phyloP scores from a whole-genome alignment of 2,113 vertebrate species.

The Pipra filicauda region DNA sequence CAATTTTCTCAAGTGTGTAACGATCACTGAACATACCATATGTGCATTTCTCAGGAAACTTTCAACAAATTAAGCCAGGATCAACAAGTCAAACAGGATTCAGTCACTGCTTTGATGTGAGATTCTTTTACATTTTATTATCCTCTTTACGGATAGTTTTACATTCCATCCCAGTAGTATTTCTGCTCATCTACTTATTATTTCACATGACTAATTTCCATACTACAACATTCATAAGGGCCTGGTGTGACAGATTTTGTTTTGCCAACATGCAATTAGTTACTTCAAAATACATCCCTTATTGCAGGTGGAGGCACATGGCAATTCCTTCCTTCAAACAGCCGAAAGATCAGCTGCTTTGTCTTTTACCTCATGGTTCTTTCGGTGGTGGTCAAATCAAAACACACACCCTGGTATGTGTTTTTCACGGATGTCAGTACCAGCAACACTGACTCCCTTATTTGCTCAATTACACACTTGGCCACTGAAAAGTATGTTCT shows the following conservation, averaged over 20 bases:
- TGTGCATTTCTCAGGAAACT: neutral
- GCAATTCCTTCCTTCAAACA: neutral
- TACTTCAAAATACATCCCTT: neutral
- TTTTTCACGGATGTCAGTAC: neutral
- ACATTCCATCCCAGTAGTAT: constrained; percentile 5
- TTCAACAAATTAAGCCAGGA: constrained; percentile 42
- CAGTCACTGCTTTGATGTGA: constrained; percentile 45
- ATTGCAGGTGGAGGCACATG: neutral
- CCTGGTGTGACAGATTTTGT: neutral
- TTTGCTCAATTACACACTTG: neutral
- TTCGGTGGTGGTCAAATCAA: neutral
- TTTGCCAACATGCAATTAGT: neutral
- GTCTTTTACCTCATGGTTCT: neutral
- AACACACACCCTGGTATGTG: neutral
- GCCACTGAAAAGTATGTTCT: neutral
- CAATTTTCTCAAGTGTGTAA: neutral
- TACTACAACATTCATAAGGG: neutral
- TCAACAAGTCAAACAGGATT: constrained; percentile 50
- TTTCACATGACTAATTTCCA: constrained; percentile 45
- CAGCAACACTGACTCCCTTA: neutral
- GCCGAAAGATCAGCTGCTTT: neutral
- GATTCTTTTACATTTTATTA: constrained; percentile 40
- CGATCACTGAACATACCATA: neutral
- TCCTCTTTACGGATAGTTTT: neutral
- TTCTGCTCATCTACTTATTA: constrained; percentile 46